Conservation (phyloP, 2,888 invertebrate species). For the Acrobasis suavella region DNA sequence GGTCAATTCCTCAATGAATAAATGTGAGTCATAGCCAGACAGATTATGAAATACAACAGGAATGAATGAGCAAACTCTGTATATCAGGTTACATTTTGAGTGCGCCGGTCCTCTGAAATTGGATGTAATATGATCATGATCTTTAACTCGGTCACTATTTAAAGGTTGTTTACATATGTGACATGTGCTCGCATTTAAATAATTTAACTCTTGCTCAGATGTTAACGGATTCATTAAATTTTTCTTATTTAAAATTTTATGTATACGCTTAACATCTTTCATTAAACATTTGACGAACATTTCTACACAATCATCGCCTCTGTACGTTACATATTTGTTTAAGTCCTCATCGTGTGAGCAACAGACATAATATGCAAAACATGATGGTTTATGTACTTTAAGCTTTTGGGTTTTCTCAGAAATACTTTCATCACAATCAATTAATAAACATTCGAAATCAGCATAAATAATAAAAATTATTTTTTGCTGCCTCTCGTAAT, state of each 20-base stretch:
- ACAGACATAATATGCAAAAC: constrained; percentile 26
- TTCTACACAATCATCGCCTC: constrained; percentile 23
- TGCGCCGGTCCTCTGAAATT: constrained; percentile 31
- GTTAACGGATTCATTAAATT: constrained; percentile 12
- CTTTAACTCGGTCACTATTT: constrained; percentile 12
- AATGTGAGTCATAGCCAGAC: constrained; percentile 34
- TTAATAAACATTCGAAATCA: constrained; percentile 28
- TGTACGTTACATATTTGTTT: constrained; percentile 26
- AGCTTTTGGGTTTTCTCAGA: neutral
- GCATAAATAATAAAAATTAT: constrained; percentile 29
- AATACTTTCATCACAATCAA: constrained; percentile 3
- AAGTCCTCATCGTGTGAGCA: constrained; percentile 24
- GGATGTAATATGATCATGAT: constrained; percentile 29
- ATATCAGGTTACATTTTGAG: constrained; percentile 30
- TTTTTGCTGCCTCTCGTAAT: neutral
- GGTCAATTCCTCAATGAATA: constrained; percentile 32
- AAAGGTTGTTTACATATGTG: constrained; percentile 8
- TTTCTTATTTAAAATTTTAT: neutral
- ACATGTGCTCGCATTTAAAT: constrained; percentile 18
- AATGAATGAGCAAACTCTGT: constrained; percentile 31
- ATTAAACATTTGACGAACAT: constrained; percentile 25
- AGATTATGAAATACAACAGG: constrained; percentile 38
- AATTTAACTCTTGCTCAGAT: constrained; percentile 1
- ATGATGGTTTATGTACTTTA: constrained; percentile 16
- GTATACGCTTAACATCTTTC: neutral